Conservation (phyloP, 2,888 invertebrate genomes). For the Amaurobius ferox region DNA sequence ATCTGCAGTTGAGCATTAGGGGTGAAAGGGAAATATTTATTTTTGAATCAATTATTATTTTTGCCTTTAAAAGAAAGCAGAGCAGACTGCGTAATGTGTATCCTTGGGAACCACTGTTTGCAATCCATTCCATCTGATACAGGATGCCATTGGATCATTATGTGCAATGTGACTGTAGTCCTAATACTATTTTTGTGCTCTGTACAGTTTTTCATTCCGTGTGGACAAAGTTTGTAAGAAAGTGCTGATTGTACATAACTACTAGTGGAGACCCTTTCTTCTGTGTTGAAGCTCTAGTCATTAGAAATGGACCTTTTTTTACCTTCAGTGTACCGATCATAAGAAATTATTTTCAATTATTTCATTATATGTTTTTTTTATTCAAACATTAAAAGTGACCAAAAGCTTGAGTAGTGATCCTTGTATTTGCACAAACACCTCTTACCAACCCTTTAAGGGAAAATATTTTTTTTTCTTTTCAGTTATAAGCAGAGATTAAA, state of each 20-base stretch:
- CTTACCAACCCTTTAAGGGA: too few relatives aligned
- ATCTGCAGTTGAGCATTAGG: too few relatives aligned
- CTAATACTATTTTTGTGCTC: conserved; percentile 68
- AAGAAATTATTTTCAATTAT: conserved; percentile 68
- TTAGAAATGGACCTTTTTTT: conserved; percentile 57
- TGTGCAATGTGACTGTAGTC: conserved; percentile 67
- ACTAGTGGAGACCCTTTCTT: conserved; percentile 2
- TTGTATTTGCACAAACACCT: too few relatives aligned
- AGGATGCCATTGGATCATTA: conserved; percentile 20
- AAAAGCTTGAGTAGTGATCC: conserved; percentile 28
- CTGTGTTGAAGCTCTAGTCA: conserved; percentile 63
- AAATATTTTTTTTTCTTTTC: too few relatives aligned
- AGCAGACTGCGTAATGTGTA: too few relatives aligned
- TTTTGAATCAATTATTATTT: too few relatives aligned
- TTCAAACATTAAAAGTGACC: conserved; percentile 54
- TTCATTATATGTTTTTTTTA: conserved; percentile 64
- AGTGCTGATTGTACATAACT: conserved; percentile 10
- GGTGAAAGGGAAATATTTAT: too few relatives aligned
- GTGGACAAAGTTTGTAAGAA: conserved; percentile 40
- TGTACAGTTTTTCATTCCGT: conserved; percentile 67
- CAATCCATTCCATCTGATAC: conserved; percentile 24
- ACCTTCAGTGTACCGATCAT: conserved; percentile 54
- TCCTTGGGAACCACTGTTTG: not conserved
- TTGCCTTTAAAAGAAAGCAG: too few relatives aligned
- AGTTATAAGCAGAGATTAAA: too few relatives aligned